Evolutionary conservation across 2,113 vertebrate species (phyloP), one percentile per base, ranked within the genome.

Genomic region (Apteryx owenii): DNA sequence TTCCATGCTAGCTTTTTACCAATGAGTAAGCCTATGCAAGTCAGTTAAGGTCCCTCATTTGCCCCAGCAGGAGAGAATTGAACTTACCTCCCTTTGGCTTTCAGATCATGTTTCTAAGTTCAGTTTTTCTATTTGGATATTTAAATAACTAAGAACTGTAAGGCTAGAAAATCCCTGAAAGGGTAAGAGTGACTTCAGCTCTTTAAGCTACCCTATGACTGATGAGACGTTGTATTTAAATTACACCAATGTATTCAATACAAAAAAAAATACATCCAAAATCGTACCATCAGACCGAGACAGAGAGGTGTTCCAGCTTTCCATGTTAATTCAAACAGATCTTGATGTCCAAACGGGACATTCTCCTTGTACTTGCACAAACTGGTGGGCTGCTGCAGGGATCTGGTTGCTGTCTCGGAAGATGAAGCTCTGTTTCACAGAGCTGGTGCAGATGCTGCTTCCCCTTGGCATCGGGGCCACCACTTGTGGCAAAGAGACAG

Each of bases 221-320:
- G 71, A 42, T 40, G 84, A 36, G 58, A 54, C 31, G 5, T 70
- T 77, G 8, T 54, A 21, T 90, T 90, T 95, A 60, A 90, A 61
- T 88, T 76, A n/a, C 15, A 2, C 28, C n/a, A n/a, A 8, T 0
- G 2, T 1, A 29, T 2, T 66, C 40, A 7, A 8, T 9, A 38
- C 29, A 82, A 82, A 58, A 58, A 87, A 53, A 89, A 86, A 31
- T 31, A 10, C 4, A 9, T n/a, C 21, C 46, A 7, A 81, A 92
- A n/a, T 9, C 3, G 0, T 44, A 23, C 36, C 0, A 0, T 31
- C 18, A 5, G 31, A 22, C 18, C 5, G n/a, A 64, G 3, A 40
- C 40, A 60, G 44, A 6, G 15, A 23, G 26, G n/a, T 8, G 88
- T 78, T 79, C 33, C 20, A 51, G 26, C 8, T 64, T 82, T 82